Evolutionary conservation across 2,888 invertebrate species (phyloP).

Genomic region (Myopa tessellatipennis): DNA sequence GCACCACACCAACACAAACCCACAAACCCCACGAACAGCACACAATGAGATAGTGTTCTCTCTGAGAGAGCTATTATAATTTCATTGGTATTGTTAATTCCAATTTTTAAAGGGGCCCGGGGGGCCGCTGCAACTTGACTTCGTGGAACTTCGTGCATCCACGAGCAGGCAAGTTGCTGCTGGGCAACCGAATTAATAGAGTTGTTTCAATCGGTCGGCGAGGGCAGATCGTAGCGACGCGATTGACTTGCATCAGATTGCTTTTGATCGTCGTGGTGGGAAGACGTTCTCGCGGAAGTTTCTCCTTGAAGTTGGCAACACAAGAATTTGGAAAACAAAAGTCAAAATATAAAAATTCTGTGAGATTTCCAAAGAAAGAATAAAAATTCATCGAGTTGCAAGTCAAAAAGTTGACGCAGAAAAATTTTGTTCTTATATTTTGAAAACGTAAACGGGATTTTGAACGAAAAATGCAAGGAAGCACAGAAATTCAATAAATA

Average conservation of each 20-base stretch:
- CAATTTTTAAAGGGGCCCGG: too few relatives aligned
- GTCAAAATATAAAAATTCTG: not conserved
- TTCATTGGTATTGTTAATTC: too few relatives aligned
- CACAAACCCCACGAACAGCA: slow-evolving; percentile 17
- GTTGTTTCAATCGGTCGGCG: slow-evolving; percentile 52
- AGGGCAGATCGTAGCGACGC: slow-evolving; percentile 14
- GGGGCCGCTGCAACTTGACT: too few relatives aligned
- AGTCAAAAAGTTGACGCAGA: too few relatives aligned
- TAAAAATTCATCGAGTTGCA: not conserved
- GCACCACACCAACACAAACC: slow-evolving; percentile 38
- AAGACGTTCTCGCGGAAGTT: slow-evolving; percentile 52
- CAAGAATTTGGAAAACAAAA: too few relatives aligned
- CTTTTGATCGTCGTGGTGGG: slow-evolving; percentile 60
- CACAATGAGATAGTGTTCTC: too few relatives aligned
- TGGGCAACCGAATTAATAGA: slow-evolving; percentile 54
- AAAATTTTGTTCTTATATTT: too few relatives aligned
- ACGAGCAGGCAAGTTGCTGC: too few relatives aligned
- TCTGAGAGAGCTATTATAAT: too few relatives aligned
- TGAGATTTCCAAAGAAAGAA: not conserved
- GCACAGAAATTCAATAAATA: not conserved
- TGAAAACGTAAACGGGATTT: not conserved
- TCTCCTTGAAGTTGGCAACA: not conserved
- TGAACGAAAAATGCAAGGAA: not conserved
- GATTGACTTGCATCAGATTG: slow-evolving; percentile 57
- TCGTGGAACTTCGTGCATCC: too few relatives aligned